Percentiles rank a stretch among this genome's conserved stretches.
Evolutionary conservation across 2,113 vertebrate genomes (phyloP).

Genomic region (Apteryx owenii): DNA sequence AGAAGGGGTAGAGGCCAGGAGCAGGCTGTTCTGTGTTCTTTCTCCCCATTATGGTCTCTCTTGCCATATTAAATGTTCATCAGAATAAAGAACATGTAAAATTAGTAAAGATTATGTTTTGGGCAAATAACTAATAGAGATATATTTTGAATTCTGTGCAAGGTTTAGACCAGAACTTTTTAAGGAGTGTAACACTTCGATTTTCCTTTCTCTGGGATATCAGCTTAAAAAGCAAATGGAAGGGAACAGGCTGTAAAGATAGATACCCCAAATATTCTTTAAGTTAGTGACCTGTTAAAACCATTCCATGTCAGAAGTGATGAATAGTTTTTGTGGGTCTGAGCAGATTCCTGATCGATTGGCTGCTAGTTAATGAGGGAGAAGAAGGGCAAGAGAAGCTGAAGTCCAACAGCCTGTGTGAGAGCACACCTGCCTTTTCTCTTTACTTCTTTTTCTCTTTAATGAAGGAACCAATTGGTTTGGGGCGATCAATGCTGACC

Average conservation of each 20-base stretch:
- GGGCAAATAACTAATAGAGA: not conserved
- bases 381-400: constrained; percentile 60
- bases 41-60: not conserved
- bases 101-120: not conserved
- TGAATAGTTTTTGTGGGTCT: constrained; percentile 77
- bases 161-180: not conserved
- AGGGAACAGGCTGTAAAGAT: constrained; percentile 27
- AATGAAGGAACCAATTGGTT: constrained; percentile 81
- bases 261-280: constrained; percentile 57
- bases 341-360: constrained; percentile 74
- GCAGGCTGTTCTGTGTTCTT: not conserved
- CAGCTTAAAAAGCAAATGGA: not conserved
- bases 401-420: constrained; percentile 63
- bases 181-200: not conserved
- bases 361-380: constrained; percentile 71
- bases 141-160: not conserved
- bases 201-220: not conserved
- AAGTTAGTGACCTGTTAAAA: constrained; percentile 65
- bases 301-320: constrained; percentile 69
- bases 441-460: constrained; percentile 78
- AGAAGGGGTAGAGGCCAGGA: not conserved
- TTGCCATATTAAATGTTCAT: not conserved
- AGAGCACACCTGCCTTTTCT: constrained; percentile 74
- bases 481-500: constrained; percentile 79
- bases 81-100: not conserved